phyloP scores from a whole-genome alignment of 2,888 invertebrate species.

The Cabera pusaria region DNA sequence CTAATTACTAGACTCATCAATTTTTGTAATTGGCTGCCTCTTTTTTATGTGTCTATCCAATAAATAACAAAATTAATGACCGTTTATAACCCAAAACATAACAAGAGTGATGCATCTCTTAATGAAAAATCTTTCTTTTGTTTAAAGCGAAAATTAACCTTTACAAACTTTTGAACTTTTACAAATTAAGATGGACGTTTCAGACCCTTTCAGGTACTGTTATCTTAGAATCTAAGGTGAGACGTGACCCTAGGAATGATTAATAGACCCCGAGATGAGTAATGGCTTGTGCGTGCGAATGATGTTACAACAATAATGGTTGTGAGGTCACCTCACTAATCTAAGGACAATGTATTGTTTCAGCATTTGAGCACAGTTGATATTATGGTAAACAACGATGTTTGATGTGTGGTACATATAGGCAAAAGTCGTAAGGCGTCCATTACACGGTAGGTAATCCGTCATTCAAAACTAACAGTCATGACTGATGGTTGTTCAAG shows the following conservation, averaged over 20 bases:
- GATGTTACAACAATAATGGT: slow-evolving; percentile 33
- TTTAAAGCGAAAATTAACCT: not conserved
- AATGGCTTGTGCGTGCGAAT: slow-evolving; percentile 37
- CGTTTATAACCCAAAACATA: too few relatives aligned
- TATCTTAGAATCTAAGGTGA: slow-evolving; percentile 26
- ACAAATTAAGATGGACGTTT: slow-evolving; percentile 12
- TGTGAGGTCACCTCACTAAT: slow-evolving; percentile 13
- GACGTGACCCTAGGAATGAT: slow-evolving; percentile 32
- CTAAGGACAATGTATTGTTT: slow-evolving; percentile 21
- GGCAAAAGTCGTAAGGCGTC: too few relatives aligned
- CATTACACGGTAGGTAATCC: too few relatives aligned
- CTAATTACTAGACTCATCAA: too few relatives aligned
- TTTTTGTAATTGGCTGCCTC: too few relatives aligned
- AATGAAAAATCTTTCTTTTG: too few relatives aligned
- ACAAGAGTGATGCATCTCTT: too few relatives aligned
- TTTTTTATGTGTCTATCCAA: too few relatives aligned
- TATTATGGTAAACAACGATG: slow-evolving; percentile 2
- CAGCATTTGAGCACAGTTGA: slow-evolving; percentile 3
- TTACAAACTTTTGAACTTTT: not conserved
- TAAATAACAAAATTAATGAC: too few relatives aligned
- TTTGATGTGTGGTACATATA: not conserved
- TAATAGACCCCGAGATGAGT: slow-evolving; percentile 39
- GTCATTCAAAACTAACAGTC: too few relatives aligned
- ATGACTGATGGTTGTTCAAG: too few relatives aligned
- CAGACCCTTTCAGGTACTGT: slow-evolving; percentile 7